phyloP scores from a whole-genome alignment of 2,888 invertebrate species.

The Drosophila neonasuta region DNA sequence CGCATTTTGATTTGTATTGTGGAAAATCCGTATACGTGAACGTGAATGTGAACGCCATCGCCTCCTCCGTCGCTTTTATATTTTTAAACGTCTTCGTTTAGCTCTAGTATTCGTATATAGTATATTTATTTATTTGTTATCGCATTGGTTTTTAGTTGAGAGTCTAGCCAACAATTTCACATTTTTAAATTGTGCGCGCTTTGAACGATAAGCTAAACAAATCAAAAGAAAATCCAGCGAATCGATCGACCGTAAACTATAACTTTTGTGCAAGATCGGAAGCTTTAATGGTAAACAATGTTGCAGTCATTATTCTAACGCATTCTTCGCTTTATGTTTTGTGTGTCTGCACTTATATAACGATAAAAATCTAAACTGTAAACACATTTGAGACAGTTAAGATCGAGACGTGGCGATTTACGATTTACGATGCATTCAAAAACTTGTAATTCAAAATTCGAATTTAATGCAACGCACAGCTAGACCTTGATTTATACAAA shows the following conservation, averaged over 20 bases:
- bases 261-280: slow-evolving; percentile 50
- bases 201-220: slow-evolving; percentile 25
- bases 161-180: slow-evolving; percentile 18
- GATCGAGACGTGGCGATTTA: slow-evolving; percentile 21
- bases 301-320: slow-evolving; percentile 22
- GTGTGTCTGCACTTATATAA: slow-evolving; percentile 61
- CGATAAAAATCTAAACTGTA: slow-evolving; percentile 43
- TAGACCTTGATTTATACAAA: slow-evolving; percentile 53
- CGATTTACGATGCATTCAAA: slow-evolving; percentile 12
- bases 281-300: slow-evolving; percentile 70
- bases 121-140: slow-evolving; percentile 50
- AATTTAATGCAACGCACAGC: slow-evolving; percentile 15
- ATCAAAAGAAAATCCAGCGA: slow-evolving; percentile 7
- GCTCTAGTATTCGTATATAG: slow-evolving; percentile 25
- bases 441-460: slow-evolving; percentile 9
- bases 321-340: slow-evolving; percentile 9
- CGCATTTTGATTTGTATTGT: slow-evolving; percentile 30
- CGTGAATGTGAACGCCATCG: neutral
- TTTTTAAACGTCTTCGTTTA: slow-evolving; percentile 40
- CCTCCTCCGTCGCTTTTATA: slow-evolving; percentile 38
- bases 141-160: slow-evolving; percentile 34
- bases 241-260: slow-evolving; percentile 30
- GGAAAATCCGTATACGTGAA: slow-evolving; percentile 29
- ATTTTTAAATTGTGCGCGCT: slow-evolving; percentile 22
- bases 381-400: slow-evolving; percentile 20